Evolutionary conservation across 2,888 invertebrate species (phyloP).

Genomic region (Eugnorisma glareosa): DNA sequence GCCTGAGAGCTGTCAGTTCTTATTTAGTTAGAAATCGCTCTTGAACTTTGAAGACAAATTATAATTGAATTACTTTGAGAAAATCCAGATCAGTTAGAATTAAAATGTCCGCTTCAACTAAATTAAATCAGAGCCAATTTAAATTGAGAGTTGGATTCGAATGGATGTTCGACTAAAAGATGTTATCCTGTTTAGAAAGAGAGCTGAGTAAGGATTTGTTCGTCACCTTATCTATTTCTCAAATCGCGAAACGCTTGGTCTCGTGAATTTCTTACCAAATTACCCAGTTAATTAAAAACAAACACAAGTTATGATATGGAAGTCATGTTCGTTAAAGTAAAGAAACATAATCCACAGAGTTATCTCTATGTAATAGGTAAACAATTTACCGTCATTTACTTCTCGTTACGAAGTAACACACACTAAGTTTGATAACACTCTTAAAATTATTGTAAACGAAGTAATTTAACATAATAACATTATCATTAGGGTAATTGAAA

Average conservation of each 20-base stretch:
- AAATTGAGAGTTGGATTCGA: background rate
- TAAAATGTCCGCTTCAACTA: constrained; percentile 15
- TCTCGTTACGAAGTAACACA: constrained; percentile 29
- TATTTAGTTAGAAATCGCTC: constrained; percentile 11
- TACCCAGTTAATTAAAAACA: constrained; percentile 36
- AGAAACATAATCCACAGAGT: constrained; percentile 44
- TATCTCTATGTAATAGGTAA: constrained; percentile 35
- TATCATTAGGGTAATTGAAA: constrained; percentile 41
- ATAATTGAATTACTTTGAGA: constrained; percentile 36
- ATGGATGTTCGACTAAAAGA: constrained; percentile 7
- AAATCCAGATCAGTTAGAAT: constrained; percentile 23
- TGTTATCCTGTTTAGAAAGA: background rate
- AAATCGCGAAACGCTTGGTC: constrained; percentile 4
- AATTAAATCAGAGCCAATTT: constrained; percentile 29
- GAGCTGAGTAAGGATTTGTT: background rate
- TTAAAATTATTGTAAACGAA: constrained; percentile 5
- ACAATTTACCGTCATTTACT: constrained; percentile 21
- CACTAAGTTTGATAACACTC: constrained; percentile 32
- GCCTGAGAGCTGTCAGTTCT: background rate
- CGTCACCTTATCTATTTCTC: background rate
- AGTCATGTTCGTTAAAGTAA: constrained; percentile 39
- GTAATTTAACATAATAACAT: constrained; percentile 16
- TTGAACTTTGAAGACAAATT: constrained; percentile 22
- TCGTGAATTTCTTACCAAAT: constrained; percentile 27
- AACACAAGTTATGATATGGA: constrained; percentile 48